These are phyloP conservation scores for Lapara coniferarum DNA, from an alignment of 2,888 invertebrate genomes.

Conservation along the genomic window DNA sequence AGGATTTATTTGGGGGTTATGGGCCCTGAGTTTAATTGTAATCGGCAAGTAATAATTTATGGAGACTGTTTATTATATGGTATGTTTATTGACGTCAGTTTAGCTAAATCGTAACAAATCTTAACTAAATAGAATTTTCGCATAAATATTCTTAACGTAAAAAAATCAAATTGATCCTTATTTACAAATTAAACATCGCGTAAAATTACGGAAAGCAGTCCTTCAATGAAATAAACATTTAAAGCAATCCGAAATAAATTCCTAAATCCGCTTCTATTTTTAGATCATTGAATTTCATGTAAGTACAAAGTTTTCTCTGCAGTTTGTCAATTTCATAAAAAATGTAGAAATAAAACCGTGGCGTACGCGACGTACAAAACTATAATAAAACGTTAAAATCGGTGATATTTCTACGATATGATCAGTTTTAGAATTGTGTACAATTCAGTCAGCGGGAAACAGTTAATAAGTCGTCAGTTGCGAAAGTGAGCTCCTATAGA, in stretches of 20 bases:
- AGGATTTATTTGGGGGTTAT: not conserved
- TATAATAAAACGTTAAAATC: slow-evolving; percentile 10
- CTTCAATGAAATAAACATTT: too few relatives aligned
- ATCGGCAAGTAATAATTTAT: not conserved
- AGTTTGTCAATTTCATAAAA: not conserved
- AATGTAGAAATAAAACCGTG: slow-evolving; percentile 8
- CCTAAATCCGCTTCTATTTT: not conserved
- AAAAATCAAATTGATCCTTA: not conserved
- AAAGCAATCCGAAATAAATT: not conserved
- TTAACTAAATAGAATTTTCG: too few relatives aligned
- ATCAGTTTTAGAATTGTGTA: slow-evolving; percentile 56
- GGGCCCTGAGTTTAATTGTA: not conserved
- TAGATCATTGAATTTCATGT: not conserved
- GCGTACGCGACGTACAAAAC: slow-evolving; percentile 10
- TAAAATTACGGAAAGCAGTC: not conserved
- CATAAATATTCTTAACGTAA: too few relatives aligned
- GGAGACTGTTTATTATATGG: too few relatives aligned
- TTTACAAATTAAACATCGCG: not conserved
- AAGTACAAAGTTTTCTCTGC: not conserved
- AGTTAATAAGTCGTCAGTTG: slow-evolving; percentile 11
- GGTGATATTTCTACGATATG: slow-evolving; percentile 47
- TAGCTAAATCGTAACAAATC: too few relatives aligned
- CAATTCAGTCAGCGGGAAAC: slow-evolving; percentile 51
- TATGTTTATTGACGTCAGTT: too few relatives aligned
- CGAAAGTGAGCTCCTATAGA: not conserved